Base-by-base conservation (phyloP, 2,888 invertebrate species). In the Leptopilina syphax region DNA sequence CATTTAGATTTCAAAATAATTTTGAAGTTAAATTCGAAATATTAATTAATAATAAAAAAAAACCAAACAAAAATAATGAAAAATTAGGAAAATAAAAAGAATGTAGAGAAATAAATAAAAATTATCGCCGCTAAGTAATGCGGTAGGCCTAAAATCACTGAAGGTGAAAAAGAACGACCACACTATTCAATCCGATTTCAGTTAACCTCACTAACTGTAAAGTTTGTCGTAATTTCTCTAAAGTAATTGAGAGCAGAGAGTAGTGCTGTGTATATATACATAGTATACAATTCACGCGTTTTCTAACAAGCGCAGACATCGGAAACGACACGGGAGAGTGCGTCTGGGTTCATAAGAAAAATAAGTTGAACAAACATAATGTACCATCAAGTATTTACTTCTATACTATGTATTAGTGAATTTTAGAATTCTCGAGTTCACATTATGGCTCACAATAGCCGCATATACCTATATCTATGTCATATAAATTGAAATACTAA, bases 161-260 rank as follows among this genome's bases (percentile, higher is more conserved):
- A 47, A 27, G 18, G 50, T 24, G 9, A 18, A 63, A 18, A 63
- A 18, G 7, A 60, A 13, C 34, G 60, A 24, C 34, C 34, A 24
- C 9, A 63, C 18, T 24, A 9, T 18, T 63, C 8, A 63, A 63
- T 24, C 18, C 24, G 8, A 63, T 18, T 63, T 18, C 24, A 57
- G n/a, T 57, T 73, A 34, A 73, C 57, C 27, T 54, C 68, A 44
- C 27, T 54, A 70, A 54, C 70, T 18, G 70, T 70, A 47, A 68
- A 54, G 54, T 73, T 27, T 73, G 54, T 73, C 57, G 73, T 73
- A 84, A 82, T 84, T 85, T 84, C 85, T 85, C 84, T 80, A 84
- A 87, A 87, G 86, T 86, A 87, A 87, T 86, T 87, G 86, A 86
- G 86, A 87, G 82, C 84, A 84, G 83, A 34, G 34, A 34, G 34